These are phyloP conservation scores for Zeus faber DNA, from an alignment of 2,113 vertebrate species.

Conservation along the genomic window DNA sequence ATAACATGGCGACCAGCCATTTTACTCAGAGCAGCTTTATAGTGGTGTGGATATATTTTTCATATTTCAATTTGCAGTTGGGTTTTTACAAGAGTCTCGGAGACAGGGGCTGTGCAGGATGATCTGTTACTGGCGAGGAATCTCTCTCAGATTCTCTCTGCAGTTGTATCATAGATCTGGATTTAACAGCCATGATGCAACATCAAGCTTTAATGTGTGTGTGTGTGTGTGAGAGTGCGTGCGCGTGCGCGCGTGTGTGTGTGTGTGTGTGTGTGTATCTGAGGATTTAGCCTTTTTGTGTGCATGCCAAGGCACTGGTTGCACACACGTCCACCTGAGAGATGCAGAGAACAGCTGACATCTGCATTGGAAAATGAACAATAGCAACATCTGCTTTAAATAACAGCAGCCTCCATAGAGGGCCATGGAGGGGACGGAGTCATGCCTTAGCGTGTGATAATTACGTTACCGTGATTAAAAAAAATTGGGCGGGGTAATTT, in stretches of 20 bases:
- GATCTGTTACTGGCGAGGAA: constrained; percentile 61
- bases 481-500: constrained; percentile 12
- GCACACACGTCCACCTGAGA: constrained; percentile 6
- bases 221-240: neutral
- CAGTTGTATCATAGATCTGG: constrained; percentile 47
- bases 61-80: constrained; percentile 69
- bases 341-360: neutral
- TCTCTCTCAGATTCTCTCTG: constrained; percentile 55
- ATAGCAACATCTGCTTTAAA: constrained; percentile 47
- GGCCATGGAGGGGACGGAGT: constrained; percentile 19
- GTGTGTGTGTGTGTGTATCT: constrained; percentile 6
- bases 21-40: constrained; percentile 39
- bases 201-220: constrained; percentile 17
- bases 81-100: constrained; percentile 49
- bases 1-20: constrained; percentile 39
- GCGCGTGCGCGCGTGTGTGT: constrained; percentile 5
- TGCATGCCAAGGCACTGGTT: constrained; percentile 14
- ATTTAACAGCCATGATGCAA: constrained; percentile 55
- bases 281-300: no score
- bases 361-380: constrained; percentile 36
- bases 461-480: constrained; percentile 26
- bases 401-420: constrained; percentile 32
- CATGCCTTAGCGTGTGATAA: constrained; percentile 13
- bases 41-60: constrained; percentile 58
- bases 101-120: constrained; percentile 50